Evolutionary conservation across 2,113 vertebrate species (phyloP).

Genomic region (Anolis carolinensis): DNA sequence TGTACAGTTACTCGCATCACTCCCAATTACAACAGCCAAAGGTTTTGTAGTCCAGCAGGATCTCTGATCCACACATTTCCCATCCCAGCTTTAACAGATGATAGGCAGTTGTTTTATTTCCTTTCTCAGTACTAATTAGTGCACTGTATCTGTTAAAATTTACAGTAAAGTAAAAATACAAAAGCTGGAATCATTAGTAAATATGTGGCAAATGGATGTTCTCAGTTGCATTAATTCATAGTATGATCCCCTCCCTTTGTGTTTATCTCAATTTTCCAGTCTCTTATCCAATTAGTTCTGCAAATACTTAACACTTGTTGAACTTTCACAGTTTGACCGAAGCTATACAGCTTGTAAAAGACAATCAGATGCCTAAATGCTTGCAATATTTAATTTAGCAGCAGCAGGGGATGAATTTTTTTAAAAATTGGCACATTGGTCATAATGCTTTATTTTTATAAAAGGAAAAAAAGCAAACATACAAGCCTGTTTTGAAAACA

Average conservation of each 20-base stretch:
- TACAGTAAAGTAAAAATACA: neutral
- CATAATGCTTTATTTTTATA: neutral
- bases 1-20: neutral
- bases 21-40: too few species aligned
- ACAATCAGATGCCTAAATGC: neutral
- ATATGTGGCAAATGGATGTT: constrained; percentile 8
- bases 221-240: constrained; percentile 13
- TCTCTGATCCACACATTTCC: too few species aligned
- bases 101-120: neutral
- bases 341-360: constrained; percentile 1
- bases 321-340: constrained; percentile 17
- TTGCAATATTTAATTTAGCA: neutral
- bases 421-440: constrained; percentile 9
- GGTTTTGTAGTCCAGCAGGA: too few species aligned
- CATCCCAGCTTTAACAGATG: too few species aligned
- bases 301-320: constrained; percentile 17
- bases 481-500: constrained; percentile 26
- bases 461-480: neutral
- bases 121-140: neutral
- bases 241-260: neutral
- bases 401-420: neutral
- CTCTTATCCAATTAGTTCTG: neutral
- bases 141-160: neutral
- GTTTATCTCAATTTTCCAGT: constrained; percentile 10
- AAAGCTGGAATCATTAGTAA: neutral